Evolutionary conservation across 2,797 vertebrate species (phyloP), one percentile per base, ranked within the genome.

Genomic region (Nothura maculosa): DNA sequence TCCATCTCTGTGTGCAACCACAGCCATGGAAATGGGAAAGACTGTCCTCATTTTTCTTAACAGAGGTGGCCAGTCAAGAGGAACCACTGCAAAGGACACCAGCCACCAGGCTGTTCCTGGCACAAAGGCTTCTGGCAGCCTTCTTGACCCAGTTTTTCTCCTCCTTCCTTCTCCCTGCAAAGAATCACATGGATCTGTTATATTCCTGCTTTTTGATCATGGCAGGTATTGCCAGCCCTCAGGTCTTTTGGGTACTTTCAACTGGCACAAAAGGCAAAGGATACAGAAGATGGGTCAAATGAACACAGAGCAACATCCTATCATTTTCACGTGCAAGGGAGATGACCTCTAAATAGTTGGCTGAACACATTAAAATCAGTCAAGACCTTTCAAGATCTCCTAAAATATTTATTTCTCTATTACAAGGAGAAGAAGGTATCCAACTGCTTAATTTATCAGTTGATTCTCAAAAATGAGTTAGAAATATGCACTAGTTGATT

Each of bases 361-460:
- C 21, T 89, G 36, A 42, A 70, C 38, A 67, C 10, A 67, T 32
- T 63, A 67, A 88, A 62, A 54, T 38, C 85, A 82, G 73, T n/a
- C 48, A 75, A 58, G 32, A 5, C 10, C 75, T 70, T 76, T 62
- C 24, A 69, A 74, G 57, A 50, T 5, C 11, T 78, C 40, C 83
- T 81, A 75, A 81, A 80, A 74, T 64, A 70, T 34, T 55, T 77
- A 77, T 89, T 80, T 73, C 45, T 50, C 42, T 67, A 16, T 68
- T 83, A 52, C 2, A 78, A 16, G 15, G 19, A 10, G 15, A 69
- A 15, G 55, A 80, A 69, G 25, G 30, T 50, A 18, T 5, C 27
- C 9, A 43, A 21, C 12, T 77, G 89, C 38, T 76, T 40, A 58
- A 43, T 30, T 58, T 70, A 28, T 30, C 76, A 55, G n/a, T 9